Conservation (phyloP, 2,113 vertebrate species). For the Nesospiza acunhae region DNA sequence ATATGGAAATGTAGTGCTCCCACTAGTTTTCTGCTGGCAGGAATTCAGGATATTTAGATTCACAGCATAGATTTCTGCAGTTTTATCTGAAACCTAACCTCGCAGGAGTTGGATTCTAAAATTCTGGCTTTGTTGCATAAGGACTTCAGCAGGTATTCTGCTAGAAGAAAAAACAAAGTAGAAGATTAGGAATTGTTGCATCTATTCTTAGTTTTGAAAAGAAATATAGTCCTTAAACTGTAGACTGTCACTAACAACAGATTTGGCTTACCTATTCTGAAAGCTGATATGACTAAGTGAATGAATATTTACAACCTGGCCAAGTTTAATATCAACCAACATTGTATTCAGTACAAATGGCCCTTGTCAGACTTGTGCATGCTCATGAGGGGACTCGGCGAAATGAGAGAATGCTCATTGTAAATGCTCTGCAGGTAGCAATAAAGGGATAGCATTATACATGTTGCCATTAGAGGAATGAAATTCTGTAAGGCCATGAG, state of each 20-base stretch:
- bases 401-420: background rate
- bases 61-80: background rate
- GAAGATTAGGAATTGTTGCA: background rate
- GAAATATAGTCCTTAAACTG: background rate
- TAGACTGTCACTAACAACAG: background rate
- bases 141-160: background rate
- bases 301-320: background rate
- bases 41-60: background rate
- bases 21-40: background rate
- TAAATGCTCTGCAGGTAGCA: background rate
- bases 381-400: background rate
- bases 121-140: background rate
- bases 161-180: background rate
- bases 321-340: background rate
- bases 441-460: background rate
- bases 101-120: background rate
- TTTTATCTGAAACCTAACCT: conserved; percentile 14
- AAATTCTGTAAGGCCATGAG: background rate
- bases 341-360: background rate
- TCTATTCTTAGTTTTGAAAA: background rate
- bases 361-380: background rate
- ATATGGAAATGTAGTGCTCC: background rate
- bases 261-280: background rate
- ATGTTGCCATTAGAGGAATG: background rate
- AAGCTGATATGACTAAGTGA: background rate